Base-by-base conservation (phyloP, 2,888 invertebrate species). In the Phymatocera aterrima region DNA sequence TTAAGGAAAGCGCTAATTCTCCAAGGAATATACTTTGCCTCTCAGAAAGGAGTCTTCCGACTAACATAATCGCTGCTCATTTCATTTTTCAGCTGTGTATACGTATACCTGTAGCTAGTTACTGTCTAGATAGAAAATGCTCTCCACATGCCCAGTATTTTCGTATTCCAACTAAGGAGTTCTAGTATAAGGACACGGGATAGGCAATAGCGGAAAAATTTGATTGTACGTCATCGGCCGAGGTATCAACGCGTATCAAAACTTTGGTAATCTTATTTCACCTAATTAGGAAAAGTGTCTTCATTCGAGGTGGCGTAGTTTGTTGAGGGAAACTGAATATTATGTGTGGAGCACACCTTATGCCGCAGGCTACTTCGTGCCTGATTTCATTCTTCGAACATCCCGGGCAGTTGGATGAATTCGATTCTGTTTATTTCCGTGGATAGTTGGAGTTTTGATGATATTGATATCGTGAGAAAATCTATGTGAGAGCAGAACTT, bases 1-100 rank as follows among this genome's bases (percentile, higher is more conserved):
- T 46, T 68, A 68, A 43, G 68, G 28, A 24, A 68, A 68, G 46
- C 28, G 68, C 68, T 68, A 68, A 68, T 68, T 24, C 68, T 43
- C 68, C 46, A 46, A 43, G 60, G n/a, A 37, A 64, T 37, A 34
- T 37, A 64, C 64, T 12, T 34, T 37, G n/a, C 12, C 18, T 37
- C 64, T 64, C 21, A 37, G 64, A 18, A 51, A n/a, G 15, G 15
- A 64, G 37, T 64, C 37, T 24, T 37, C 37, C n/a, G 64, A 37
- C 37, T 64, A 18, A 64, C 18, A 37, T 3, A 37, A 61, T 18
- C 37, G 34, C 18, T 10, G 61, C n/a, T 3, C 34, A 12, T 37
- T 31, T 4, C 18, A 28, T 57, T 31, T 2, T 61, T n/a, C 2
- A 8, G 18, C 18, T 8, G 60, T 31, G 28, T 60, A 10, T 60